Evolutionary conservation across 2,113 vertebrate species (phyloP).

Genomic region (Urocolius indicus): DNA sequence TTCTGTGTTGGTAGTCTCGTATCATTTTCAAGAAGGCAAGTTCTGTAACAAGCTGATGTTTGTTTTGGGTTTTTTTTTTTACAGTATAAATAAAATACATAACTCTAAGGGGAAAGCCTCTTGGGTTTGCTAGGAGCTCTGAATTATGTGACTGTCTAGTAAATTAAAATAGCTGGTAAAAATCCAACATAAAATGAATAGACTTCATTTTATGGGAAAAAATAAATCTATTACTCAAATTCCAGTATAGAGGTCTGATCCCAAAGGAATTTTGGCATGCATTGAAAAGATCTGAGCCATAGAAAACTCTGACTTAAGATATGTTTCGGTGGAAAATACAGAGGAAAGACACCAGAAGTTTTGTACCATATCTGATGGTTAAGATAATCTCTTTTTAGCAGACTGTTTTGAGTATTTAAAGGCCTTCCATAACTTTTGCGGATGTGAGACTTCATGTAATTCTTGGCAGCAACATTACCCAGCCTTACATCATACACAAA

Average conservation of each 20-base stretch:
- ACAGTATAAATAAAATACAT: background rate
- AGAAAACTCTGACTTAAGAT: background rate
- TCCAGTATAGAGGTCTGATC: background rate
- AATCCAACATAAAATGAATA: conserved; percentile 34
- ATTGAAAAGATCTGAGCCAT: background rate
- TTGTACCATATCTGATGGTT: background rate
- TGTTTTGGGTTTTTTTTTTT: background rate
- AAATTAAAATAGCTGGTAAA: conserved; percentile 32
- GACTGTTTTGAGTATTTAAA: background rate
- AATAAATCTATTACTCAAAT: background rate
- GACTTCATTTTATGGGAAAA: background rate
- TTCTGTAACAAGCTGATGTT: background rate
- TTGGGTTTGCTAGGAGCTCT: background rate
- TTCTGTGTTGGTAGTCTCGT: background rate
- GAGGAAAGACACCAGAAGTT: background rate
- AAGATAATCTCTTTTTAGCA: background rate
- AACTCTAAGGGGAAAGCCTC: background rate
- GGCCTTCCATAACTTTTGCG: background rate
- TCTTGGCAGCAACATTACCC: background rate
- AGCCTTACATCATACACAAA: background rate
- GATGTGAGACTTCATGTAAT: background rate
- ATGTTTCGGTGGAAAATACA: background rate
- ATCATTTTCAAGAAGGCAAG: background rate
- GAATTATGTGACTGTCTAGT: background rate
- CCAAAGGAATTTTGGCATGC: background rate